Evolutionary conservation across 2,113 vertebrate species (phyloP).

Genomic region (Podocnemis expansa): DNA sequence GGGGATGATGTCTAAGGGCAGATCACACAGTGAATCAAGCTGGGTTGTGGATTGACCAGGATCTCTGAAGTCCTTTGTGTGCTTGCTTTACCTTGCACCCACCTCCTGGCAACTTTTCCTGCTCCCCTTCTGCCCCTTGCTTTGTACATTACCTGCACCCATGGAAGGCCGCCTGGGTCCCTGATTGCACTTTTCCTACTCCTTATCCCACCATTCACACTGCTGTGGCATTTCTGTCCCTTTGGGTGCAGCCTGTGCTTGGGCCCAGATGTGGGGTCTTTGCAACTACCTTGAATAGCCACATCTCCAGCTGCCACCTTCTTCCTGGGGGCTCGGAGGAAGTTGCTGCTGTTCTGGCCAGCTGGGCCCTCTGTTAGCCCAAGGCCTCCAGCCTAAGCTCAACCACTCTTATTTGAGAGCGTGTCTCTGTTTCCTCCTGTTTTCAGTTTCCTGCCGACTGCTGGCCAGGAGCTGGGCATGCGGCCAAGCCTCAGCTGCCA

Average conservation of each 20-base stretch:
- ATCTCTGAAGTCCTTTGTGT: too few relatives aligned
- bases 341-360: background rate
- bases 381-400: background rate
- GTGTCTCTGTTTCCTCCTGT: background rate
- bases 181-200: rapidly evolving
- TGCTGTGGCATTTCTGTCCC: background rate
- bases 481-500: background rate
- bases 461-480: background rate
- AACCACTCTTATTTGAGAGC: background rate
- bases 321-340: background rate
- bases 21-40: too few relatives aligned
- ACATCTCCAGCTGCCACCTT: background rate
- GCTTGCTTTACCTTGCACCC: too few relatives aligned
- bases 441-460: background rate
- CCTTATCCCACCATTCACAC: background rate
- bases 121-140: background rate
- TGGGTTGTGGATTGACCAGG: too few relatives aligned
- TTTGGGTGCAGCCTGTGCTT: background rate
- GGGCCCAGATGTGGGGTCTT: background rate
- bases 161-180: background rate
- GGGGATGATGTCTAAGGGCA: background rate
- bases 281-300: background rate
- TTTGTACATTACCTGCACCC: background rate
- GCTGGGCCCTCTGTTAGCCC: background rate
- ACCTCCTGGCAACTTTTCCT: background rate